Conservation (phyloP, 2,888 invertebrate species). For the Amiota communis region DNA sequence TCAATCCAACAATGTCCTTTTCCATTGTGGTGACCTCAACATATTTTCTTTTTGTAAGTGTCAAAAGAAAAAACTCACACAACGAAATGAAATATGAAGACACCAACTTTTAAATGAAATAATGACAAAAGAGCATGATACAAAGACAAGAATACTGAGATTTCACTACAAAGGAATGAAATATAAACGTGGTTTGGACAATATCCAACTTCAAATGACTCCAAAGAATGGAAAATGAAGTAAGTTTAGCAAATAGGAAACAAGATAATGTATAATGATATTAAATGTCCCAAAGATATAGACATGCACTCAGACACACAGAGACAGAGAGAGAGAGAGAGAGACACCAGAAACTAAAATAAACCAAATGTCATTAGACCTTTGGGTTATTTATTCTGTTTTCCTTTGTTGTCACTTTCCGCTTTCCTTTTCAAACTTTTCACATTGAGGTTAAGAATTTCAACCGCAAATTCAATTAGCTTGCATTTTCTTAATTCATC, state of each 20-base stretch:
- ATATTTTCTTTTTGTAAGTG: not conserved
- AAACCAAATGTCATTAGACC: not conserved
- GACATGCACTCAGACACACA: not conserved
- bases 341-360: not conserved
- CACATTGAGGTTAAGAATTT: not conserved
- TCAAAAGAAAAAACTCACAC: conserved; percentile 41
- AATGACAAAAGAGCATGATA: not conserved
- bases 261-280: conserved; percentile 34
- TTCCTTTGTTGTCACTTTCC: no score
- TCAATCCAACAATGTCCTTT: not conserved
- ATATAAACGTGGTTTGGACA: conserved; percentile 37
- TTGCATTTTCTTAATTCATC: no score
- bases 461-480: conserved; percentile 24
- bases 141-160: conserved; percentile 17
- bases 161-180: conserved; percentile 41
- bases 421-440: no score
- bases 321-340: no score
- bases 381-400: not conserved
- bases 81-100: conserved; percentile 59
- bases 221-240: conserved; percentile 36
- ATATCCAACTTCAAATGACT: conserved; percentile 30
- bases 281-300: conserved; percentile 30
- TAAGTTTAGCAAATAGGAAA: conserved; percentile 7
- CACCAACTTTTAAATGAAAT: not conserved
- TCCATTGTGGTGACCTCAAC: conserved; percentile 9